Evolutionary conservation across 2,113 vertebrate species (phyloP).

Genomic region (Tinamus guttatus): DNA sequence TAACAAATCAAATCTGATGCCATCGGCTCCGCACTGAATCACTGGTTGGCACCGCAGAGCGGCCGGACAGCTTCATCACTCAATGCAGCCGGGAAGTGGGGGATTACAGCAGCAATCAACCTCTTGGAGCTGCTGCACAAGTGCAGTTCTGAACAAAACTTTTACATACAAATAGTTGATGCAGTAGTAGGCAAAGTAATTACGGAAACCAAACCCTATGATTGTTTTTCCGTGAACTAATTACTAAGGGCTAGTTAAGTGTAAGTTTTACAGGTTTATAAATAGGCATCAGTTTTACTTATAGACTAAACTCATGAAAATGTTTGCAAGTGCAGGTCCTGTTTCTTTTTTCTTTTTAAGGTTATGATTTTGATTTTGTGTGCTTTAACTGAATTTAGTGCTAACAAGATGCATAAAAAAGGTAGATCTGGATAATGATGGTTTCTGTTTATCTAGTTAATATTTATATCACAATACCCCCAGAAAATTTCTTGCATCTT

Average conservation of each 20-base stretch:
- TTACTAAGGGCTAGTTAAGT: neutral
- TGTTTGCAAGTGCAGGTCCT: neutral
- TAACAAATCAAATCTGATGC: slow-evolving; percentile 47
- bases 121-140: neutral
- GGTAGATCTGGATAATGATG: neutral
- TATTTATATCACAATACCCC: neutral
- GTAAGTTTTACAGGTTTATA: neutral
- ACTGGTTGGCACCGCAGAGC: neutral
- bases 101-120: neutral
- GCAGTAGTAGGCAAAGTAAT: neutral
- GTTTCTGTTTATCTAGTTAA: neutral
- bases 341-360: neutral
- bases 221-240: slow-evolving; percentile 23
- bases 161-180: neutral
- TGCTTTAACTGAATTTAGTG: neutral
- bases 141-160: neutral
- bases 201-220: neutral
- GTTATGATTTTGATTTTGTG: neutral
- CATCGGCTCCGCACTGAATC: slow-evolving; percentile 36
- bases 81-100: slow-evolving; percentile 6
- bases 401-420: neutral
- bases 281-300: neutral
- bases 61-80: slow-evolving; percentile 1
- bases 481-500: neutral
- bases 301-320: neutral